phyloP scores from a whole-genome alignment of 1,140 invertebrate genomes.

The Diachasma alloeum region DNA sequence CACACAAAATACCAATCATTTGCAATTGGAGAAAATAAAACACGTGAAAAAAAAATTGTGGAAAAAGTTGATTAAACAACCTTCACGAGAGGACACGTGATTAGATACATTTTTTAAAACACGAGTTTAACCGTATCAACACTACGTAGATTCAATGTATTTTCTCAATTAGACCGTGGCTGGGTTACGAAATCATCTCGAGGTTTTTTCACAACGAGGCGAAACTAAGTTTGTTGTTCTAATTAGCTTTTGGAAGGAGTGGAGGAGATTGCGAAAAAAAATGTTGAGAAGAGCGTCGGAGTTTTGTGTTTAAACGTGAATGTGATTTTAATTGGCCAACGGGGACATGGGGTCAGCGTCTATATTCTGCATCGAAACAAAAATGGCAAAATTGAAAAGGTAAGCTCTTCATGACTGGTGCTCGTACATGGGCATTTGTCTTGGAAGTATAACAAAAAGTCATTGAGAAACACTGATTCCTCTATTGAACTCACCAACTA shows the following conservation, averaged over 20 bases:
- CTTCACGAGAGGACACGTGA: neutral
- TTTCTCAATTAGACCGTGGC: conserved; percentile 10
- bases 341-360: neutral
- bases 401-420: neutral
- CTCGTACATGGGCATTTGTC: neutral
- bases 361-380: neutral
- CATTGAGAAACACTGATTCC: too few species aligned
- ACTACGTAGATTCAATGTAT: neutral
- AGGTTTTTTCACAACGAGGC: neutral
- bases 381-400: neutral
- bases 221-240: conserved; percentile 22
- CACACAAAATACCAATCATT: neutral
- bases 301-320: conserved; percentile 5
- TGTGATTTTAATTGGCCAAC: conserved; percentile 39
- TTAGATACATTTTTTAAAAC: neutral
- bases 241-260: conserved; percentile 15
- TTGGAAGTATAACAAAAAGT: neutral
- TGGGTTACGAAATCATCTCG: neutral
- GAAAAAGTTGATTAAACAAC: neutral
- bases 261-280: conserved; percentile 11
- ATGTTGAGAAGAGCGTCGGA: neutral
- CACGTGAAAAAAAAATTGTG: neutral
- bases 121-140: neutral
- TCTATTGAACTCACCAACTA: too few species aligned
- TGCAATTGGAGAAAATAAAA: neutral